Base-by-base conservation (phyloP, 2,113 vertebrate species). In the Cebus imitator region DNA sequence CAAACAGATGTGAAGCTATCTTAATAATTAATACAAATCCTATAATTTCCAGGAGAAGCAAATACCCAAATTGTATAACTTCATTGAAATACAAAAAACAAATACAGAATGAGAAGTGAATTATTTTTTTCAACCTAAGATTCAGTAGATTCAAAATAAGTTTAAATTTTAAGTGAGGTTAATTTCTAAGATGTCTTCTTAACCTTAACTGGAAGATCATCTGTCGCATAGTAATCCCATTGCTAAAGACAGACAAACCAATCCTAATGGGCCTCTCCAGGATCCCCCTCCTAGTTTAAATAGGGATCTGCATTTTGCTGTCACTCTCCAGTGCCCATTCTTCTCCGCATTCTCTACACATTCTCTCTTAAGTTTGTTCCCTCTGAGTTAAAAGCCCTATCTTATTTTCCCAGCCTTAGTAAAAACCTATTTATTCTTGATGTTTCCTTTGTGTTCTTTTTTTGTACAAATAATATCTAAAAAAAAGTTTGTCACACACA, bases 21-120 rank as follows among this genome's bases (percentile, higher is more conserved):
- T 90, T 43, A 72, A 27, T 80, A 80, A 78, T 66, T 80, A 87
- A 88, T 20, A 21, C 5, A 10, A 76, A 78, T 81, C 72, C 30
- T 84, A 0, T 70, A 32, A 87, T 52, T 92, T 95, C 84, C 30
- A 76, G 18, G 13, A 88, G 66, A 84, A 84, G 27, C n/a, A 93
- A 83, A 92, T 45, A 91, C 14, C 91, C n/a, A 80, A 86, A 93
- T 75, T 50, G 16, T 14, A 48, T 88, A 95, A 73, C 50, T 66
- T 91, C 3, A 5, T 30, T 83, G 30, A 86, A 91, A 37, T 57
- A 86, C 9, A 1, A 72, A 72, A 72, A 72, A 72, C 37, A 72
- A 68, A 72, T 9, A 21, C 35, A 72, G 17, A 40, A 72, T 73
- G 66, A 92, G 55, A 96, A 93, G 43, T 75, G 40, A 79, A 68